Evolutionary conservation across 2,888 invertebrate genomes (phyloP).

Genomic region (Pinctada fucata): DNA sequence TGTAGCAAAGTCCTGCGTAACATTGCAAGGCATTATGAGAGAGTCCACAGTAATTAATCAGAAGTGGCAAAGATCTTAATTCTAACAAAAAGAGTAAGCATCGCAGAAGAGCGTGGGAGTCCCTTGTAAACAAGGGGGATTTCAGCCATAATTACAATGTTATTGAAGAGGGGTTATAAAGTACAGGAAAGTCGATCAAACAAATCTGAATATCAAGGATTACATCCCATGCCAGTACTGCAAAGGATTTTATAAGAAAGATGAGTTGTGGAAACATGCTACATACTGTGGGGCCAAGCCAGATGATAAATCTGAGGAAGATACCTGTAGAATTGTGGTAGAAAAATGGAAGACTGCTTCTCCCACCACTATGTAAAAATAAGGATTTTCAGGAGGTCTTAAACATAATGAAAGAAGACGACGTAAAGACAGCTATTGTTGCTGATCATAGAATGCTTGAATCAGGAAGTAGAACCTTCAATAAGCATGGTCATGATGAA

Average conservation of each 20-base stretch:
- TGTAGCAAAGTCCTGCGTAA: conserved; percentile 31
- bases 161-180: conserved; percentile 36
- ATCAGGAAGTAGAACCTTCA: neutral
- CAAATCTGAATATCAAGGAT: conserved; percentile 12
- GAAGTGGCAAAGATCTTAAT: conserved; percentile 38
- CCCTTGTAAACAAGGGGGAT: conserved; percentile 40
- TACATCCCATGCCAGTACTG: conserved; percentile 32
- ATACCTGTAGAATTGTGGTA: neutral
- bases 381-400: conserved; percentile 13
- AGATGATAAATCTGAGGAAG: conserved; percentile 2
- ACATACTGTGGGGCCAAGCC: conserved; percentile 25
- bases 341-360: conserved; percentile 16
- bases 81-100: conserved; percentile 23
- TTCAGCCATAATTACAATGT: conserved; percentile 36
- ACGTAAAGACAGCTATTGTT: conserved; percentile 20
- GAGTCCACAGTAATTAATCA: conserved; percentile 26
- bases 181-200: conserved; percentile 11
- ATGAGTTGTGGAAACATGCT: conserved; percentile 36
- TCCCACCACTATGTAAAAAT: neutral
- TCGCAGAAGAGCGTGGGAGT: conserved; percentile 36
- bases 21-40: conserved; percentile 35
- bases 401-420: conserved; percentile 31
- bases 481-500: conserved; percentile 1
- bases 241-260: conserved; percentile 31
- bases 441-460: conserved; percentile 2